Evolutionary conservation across 1,140 invertebrate genomes (phyloP), one percentile per base, ranked within the genome.

Genomic region (Drosophila hydei): DNA sequence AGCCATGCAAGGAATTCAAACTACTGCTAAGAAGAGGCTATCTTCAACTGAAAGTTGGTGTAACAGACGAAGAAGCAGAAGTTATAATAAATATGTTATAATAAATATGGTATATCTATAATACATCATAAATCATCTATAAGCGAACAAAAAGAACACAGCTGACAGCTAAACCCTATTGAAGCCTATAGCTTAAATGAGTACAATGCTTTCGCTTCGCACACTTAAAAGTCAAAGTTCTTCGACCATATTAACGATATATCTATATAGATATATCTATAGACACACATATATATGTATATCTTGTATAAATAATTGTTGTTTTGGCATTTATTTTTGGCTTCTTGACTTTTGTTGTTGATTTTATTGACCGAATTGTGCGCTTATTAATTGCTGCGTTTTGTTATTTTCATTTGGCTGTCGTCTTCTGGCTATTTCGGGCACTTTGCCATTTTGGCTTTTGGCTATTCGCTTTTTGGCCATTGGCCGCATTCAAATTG

Each of bases 301-400:
- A 4, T 42, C 12, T 8, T 56, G n/a, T 14, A 40, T 40, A 16
- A 14, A 21, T 14, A 19, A 36, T 45, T 42, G 8, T 65, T 51
- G 27, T 59, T 72, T 40, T 38, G 50, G 52, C 42, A 42, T 68
- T 63, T 77, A 79, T 79, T 83, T 83, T 80, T 64, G 59, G 71
- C 59, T 48, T 2, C 52, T 40, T 56, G 30, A 38, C 58, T 77
- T 55, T 77, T 72, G 23, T 55, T 68, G 50, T 79, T 77, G 63
- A 54, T 60, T 75, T 83, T 83, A 83, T 83, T 85, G 75, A 79
- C 52, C 79, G 79, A 84, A 84, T 75, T 75, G 79, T 73, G 79
- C 50, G 73, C 65, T 83, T 84, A 83, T 84, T 83, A 84, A 84
- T 79, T 79, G 72, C 52, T 60, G 59, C 62, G 67, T 48, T 54